phyloP scores from a whole-genome alignment of 2,113 vertebrate genomes.

The Microcebus griseorufus region DNA sequence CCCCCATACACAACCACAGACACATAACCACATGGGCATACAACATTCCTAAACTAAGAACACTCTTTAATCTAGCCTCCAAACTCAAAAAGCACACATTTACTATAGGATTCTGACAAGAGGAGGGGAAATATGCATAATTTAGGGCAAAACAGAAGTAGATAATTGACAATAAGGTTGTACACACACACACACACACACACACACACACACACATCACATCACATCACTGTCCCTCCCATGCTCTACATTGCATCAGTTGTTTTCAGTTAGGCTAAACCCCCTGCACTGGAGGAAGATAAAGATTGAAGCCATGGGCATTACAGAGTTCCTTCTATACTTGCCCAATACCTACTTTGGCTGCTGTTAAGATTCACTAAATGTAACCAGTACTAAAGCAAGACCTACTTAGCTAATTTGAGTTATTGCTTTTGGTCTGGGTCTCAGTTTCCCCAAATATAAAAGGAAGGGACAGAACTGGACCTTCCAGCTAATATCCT shows the following conservation, averaged over 20 bases:
- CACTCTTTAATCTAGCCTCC: constrained; percentile 59
- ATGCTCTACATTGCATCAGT: constrained; percentile 83
- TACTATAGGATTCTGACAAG: constrained; percentile 74
- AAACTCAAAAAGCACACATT: constrained; percentile 63
- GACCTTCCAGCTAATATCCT: not conserved
- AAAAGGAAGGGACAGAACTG: constrained; percentile 33
- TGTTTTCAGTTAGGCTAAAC: constrained; percentile 88
- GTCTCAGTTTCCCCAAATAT: not conserved
- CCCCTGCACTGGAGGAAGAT: constrained; percentile 82
- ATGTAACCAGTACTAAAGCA: not conserved
- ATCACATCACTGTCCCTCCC: not conserved
- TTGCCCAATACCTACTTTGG: not conserved
- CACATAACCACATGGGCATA: constrained; percentile 67
- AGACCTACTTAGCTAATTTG: constrained; percentile 14
- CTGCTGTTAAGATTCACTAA: constrained; percentile 31
- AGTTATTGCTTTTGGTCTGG: not conserved
- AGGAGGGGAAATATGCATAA: constrained; percentile 87
- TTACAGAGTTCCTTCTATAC: constrained; percentile 57
- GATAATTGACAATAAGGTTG: constrained; percentile 86
- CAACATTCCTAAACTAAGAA: constrained; percentile 68
- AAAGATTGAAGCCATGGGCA: constrained; percentile 25
- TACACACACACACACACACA: not conserved
- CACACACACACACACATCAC: not conserved
- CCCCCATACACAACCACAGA: not conserved
- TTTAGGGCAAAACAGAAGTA: constrained; percentile 82